Percentiles rank a stretch among this genome's conserved stretches.
phyloP scores from a whole-genome alignment of 53 echinoderm and acorn worm genomes.

The Holothuria scabra region DNA sequence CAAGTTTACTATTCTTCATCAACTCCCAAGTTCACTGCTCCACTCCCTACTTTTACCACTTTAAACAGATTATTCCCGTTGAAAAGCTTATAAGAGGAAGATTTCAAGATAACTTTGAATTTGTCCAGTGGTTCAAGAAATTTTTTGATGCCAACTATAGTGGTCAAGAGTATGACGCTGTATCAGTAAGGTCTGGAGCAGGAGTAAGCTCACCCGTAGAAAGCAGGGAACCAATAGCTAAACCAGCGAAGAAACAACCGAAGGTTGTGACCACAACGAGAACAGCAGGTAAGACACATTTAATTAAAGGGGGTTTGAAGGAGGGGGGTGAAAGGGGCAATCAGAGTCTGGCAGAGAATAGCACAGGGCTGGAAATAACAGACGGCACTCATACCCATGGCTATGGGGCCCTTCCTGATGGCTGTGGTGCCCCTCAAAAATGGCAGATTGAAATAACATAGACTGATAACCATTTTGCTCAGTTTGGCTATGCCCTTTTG shows the following conservation, averaged over 20 bases:
- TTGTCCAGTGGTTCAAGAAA: slow-evolving; percentile 97
- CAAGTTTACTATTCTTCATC: not conserved
- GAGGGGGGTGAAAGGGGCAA: too few relatives aligned
- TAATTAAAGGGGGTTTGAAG: too few relatives aligned
- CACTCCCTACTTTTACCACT: not conserved
- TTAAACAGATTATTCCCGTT: slow-evolving; percentile 74
- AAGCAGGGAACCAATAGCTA: slow-evolving; percentile 9
- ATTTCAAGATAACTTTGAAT: slow-evolving; percentile 99
- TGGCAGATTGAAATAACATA: too few relatives aligned
- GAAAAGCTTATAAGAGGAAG: slow-evolving; percentile 84
- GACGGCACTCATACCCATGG: too few relatives aligned
- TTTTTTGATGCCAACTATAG: slow-evolving; percentile 91
- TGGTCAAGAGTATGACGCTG: slow-evolving; percentile 70
- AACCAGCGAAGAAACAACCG: slow-evolving; percentile 24
- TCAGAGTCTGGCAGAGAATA: too few relatives aligned
- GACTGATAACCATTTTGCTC: too few relatives aligned
- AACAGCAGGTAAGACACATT: slow-evolving; percentile 7
- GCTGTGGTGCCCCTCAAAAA: too few relatives aligned
- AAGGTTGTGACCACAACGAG: slow-evolving; percentile 19
- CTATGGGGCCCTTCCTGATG: too few relatives aligned
- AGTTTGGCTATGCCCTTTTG: too few relatives aligned
- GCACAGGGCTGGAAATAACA: too few relatives aligned
- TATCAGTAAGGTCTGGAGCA: slow-evolving; percentile 52
- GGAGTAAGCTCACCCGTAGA: slow-evolving; percentile 24
- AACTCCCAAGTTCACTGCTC: not conserved